Evolutionary conservation across 2,113 vertebrate species (phyloP), one percentile per base, ranked within the genome.

Genomic region (Syngnathus scovelli): DNA sequence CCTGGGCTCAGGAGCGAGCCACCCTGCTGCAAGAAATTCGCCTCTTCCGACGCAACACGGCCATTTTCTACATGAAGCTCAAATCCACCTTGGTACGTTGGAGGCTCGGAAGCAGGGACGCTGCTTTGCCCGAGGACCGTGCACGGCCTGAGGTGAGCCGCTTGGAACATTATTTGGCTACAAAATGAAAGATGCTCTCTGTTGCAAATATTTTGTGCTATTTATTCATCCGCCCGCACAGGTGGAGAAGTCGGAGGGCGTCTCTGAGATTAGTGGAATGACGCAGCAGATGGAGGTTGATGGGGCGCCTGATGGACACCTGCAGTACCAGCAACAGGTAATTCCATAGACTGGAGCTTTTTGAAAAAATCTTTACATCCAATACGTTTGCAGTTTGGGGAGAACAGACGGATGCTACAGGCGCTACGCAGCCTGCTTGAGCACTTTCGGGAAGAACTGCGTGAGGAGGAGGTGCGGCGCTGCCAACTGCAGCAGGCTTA

Each of bases 51-150:
- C 94, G 96, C 75, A 95, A 94, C 90, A 93, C 92, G 38, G 91
- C 95, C 86, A 90, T 98, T 49, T 89, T 97, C 75, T 99, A 96
- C 49, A 93, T 96, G 83, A 98, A 96, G 85, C 92, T 99, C 72
- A 91, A 94, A 73, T 94, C 94, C 93, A 90, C 98, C 78, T 92
- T 99, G 13, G 93, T 91, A 66, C 94, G 94, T 74, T 98, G 96
- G 96, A 90, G 93, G 69, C 92, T 91, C 48, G 91, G 93, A 39
- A 92, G 89, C 69, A 86, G 85, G 69, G 83, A 89, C n/a, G 91
- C 93, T 12, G 71, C 89, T 1, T 6, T 11, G 10, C 59, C 39
- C 0, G 86, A 87, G n/a, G 88, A 86, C 27, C 91, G 89, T 38
- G 77, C 91, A 1, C 11, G 18, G 52, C 27, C 19, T 6, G 61